Conservation (phyloP, 2,888 invertebrate species). For the Idaea aversata region DNA sequence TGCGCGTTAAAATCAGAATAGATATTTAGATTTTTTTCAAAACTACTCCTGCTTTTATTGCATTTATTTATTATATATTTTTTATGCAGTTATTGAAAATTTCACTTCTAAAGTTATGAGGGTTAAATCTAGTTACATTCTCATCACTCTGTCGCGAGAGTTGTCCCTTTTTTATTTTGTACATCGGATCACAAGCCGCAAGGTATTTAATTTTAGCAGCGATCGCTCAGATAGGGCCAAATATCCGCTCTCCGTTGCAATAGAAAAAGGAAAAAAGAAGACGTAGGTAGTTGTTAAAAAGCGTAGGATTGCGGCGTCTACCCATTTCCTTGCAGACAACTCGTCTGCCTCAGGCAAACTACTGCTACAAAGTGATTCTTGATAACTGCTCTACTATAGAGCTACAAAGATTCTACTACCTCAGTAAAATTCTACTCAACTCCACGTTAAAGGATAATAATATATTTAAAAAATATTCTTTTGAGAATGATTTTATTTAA, state of each 20-base stretch:
- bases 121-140: not conserved
- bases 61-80: no score
- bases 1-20: no score
- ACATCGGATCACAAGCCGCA: not conserved
- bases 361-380: constrained; percentile 33
- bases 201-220: constrained; percentile 9
- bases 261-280: constrained; percentile 32
- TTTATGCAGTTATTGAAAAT: not conserved
- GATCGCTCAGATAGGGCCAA: constrained; percentile 11
- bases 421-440: not conserved
- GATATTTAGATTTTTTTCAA: no score
- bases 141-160: not conserved
- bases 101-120: not conserved
- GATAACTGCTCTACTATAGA: constrained; percentile 20
- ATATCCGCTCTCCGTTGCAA: constrained; percentile 14
- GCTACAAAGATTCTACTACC: constrained; percentile 7
- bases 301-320: constrained; percentile 39
- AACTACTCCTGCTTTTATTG: no score
- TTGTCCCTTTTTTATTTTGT: not conserved
- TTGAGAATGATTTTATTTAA: no score
- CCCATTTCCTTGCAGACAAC: constrained; percentile 18
- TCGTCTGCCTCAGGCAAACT: constrained; percentile 22
- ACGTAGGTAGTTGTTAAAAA: constrained; percentile 36
- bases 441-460: not conserved
- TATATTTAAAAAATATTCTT: no score